Conservation (phyloP, 64 coral and sea anemone species). For the Astreopora myriophthalma region DNA sequence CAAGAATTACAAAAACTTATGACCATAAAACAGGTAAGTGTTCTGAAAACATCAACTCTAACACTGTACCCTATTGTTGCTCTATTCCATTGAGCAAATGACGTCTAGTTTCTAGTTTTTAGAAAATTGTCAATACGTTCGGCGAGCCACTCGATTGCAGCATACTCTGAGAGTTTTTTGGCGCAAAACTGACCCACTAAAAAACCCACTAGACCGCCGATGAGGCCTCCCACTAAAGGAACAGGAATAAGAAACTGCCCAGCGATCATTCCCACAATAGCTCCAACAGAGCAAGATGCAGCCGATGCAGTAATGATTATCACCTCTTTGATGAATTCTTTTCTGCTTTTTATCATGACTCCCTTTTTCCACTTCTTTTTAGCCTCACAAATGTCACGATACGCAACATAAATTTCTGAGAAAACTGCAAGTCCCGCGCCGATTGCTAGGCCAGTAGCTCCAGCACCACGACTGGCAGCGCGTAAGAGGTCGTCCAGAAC, state of each 20-base stretch:
- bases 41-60: too few relatives aligned
- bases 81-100: too few relatives aligned
- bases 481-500: neutral
- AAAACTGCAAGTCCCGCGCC: neutral
- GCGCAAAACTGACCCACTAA: neutral
- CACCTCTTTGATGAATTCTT: constrained; percentile 36
- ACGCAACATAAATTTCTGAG: neutral
- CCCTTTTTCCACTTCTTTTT: constrained; percentile 8
- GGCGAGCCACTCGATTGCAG: neutral
- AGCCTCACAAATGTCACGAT: neutral
- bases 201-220: neutral
- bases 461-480: neutral
- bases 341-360: constrained; percentile 1
- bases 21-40: too few relatives aligned
- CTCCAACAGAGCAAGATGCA: neutral
- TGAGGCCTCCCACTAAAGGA: neutral
- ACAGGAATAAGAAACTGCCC: neutral
- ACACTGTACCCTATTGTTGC: too few relatives aligned
- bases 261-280: constrained; percentile 12
- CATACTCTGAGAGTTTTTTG: neutral
- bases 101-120: too few relatives aligned
- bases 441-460: neutral
- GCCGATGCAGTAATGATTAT: neutral
- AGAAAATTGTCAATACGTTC: neutral
- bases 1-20: too few relatives aligned